Base-by-base conservation (phyloP, 2,888 invertebrate species). In the Rhagium mordax region DNA sequence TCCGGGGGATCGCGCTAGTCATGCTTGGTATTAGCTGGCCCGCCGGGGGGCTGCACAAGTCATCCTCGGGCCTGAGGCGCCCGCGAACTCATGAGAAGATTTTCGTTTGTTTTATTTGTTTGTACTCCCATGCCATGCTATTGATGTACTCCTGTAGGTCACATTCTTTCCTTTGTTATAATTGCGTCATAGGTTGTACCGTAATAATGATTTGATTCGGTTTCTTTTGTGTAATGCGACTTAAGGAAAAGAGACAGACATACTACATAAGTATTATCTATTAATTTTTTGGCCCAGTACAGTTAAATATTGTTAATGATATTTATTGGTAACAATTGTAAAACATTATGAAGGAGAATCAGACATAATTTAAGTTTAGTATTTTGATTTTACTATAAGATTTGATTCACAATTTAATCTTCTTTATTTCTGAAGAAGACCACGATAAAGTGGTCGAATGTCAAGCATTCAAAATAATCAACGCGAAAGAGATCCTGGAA, bases 11-110 rank as follows among this genome's bases (percentile, higher is more conserved):
- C 83, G 78, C 80, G 85, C 86, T 80, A 86, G 87, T 87, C 87
- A 87, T 85, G 82, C 81, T 85, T 78, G 84, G 85, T 84, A 87
- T 87, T 87, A 87, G 85, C 79, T 74, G 79, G 82, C 79, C 82
- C 84, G 74, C 81, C 81, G 83, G 87, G 86, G 86, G 86, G 85
- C 82, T 83, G 81, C 84, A 84, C 85, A 81, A 86, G 85, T 86
- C 85, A 85, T 87, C 83, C 76, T 81, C 48, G 21, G 67, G 59
- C 65, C 71, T 55, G 33, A 33, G 65, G 71, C 47, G 57, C 64
- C 70, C 68, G 79, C 79, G 70, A 81, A 79, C 80, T 75, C 79
- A 79, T 80, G 81, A 81, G 80, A 79, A 79, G 78, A 81, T 76
- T 75, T 69, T 73, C 62, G 60, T 74, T 71, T 61, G 68, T 75